Evolutionary conservation across 64 coral and sea anemone genomes (phyloP).

Genomic region (Porites lutea): DNA sequence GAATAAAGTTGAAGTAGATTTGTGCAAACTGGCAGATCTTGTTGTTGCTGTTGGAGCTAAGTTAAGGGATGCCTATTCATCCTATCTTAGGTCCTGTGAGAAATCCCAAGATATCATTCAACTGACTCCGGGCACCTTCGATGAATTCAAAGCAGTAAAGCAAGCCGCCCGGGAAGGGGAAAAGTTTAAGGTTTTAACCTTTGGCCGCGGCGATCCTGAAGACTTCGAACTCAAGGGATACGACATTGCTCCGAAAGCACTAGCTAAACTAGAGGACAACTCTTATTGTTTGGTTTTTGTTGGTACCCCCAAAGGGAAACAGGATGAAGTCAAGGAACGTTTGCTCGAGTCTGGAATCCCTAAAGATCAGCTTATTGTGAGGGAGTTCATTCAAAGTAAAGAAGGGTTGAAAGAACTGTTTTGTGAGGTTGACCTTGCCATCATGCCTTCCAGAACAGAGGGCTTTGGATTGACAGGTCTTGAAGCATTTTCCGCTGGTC

Average conservation of each 20-base stretch:
- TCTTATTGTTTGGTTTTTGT: not conserved
- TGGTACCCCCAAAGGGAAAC: not conserved
- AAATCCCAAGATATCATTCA: not conserved
- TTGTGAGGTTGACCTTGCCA: not conserved
- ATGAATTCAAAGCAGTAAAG: not conserved
- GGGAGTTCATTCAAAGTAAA: not conserved
- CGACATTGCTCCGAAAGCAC: not conserved
- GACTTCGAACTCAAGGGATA: not conserved
- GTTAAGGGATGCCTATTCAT: not conserved
- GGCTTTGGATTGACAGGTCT: conserved; percentile 1
- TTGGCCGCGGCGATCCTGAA: not conserved
- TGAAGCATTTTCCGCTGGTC: not conserved
- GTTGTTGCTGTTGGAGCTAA: too few relatives aligned
- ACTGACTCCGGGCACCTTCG: not conserved
- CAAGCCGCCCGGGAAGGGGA: not conserved
- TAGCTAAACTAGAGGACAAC: not conserved
- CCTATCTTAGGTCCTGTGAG: not conserved
- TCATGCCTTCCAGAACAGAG: conserved; percentile 5
- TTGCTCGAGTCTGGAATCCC: not conserved
- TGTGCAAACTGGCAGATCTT: too few relatives aligned
- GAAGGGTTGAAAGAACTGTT: not conserved
- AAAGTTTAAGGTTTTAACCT: not conserved
- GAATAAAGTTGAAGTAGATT: too few relatives aligned
- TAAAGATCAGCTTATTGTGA: not conserved
- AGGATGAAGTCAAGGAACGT: not conserved